Evolutionary conservation across 2,113 vertebrate genomes (phyloP).

Genomic region (Lepus americanus): DNA sequence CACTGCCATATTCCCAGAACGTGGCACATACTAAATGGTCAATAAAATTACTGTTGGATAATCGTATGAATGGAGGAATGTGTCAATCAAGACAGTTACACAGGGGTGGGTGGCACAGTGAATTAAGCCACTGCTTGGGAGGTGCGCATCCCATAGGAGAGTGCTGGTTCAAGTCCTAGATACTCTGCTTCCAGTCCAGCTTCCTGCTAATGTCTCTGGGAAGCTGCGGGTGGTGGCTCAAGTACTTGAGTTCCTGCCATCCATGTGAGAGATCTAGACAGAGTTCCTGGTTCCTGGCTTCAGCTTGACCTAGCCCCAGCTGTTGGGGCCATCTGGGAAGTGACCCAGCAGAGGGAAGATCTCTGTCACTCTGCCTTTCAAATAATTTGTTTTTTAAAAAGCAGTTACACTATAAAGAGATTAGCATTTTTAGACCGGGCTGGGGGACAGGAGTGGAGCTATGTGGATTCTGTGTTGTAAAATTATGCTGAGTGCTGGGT

Average conservation of each 20-base stretch:
- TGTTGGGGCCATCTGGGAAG: too few species aligned
- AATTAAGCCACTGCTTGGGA: neutral
- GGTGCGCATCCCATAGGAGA: too few species aligned
- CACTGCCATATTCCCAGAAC: neutral
- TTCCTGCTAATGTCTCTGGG: too few species aligned
- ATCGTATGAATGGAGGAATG: neutral
- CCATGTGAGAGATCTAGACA: too few species aligned
- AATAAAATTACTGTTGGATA: neutral
- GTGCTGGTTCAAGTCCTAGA: too few species aligned
- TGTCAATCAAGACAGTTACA: neutral
- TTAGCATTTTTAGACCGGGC: neutral
- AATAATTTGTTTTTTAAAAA: neutral
- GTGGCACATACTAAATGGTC: neutral
- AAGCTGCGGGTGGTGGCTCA: too few species aligned
- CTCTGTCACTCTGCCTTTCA: too few species aligned
- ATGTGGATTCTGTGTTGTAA: neutral
- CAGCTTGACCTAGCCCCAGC: too few species aligned
- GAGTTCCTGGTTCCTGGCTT: too few species aligned
- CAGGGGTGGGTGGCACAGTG: neutral
- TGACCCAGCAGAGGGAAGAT: too few species aligned
- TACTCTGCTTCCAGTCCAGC: too few species aligned
- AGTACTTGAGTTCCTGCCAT: too few species aligned
- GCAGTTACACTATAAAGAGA: neutral
- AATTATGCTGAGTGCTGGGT: neutral
- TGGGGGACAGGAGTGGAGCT: neutral